Conservation (phyloP, 2,888 invertebrate species). For the Tipula helvola region DNA sequence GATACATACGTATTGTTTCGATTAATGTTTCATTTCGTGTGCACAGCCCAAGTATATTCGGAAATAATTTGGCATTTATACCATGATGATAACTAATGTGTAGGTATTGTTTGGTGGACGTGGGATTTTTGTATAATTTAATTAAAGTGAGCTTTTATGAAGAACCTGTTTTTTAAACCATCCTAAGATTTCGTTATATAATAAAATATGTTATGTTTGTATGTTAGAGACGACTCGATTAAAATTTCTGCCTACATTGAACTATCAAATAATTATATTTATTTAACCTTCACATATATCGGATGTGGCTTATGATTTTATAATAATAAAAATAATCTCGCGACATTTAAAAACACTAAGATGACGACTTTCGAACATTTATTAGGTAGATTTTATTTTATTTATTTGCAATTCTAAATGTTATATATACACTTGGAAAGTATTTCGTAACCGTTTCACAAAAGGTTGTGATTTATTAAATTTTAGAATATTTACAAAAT, state of each 20-base stretch:
- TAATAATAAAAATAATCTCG: background rate
- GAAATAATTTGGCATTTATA: background rate
- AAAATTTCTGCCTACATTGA: background rate
- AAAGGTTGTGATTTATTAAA: no score
- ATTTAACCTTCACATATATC: background rate
- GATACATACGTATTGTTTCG: background rate
- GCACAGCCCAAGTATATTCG: background rate
- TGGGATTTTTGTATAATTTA: background rate
- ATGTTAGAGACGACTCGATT: background rate
- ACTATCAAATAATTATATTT: background rate
- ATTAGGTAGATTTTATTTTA: background rate
- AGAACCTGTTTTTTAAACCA: background rate
- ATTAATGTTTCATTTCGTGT: background rate
- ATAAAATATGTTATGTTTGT: background rate
- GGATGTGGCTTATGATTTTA: background rate
- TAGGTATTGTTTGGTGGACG: background rate
- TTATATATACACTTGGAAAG: background rate
- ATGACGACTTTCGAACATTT: background rate
- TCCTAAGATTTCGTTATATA: background rate
- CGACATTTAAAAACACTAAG: background rate
- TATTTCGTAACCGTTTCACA: no score
- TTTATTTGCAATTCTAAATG: background rate
- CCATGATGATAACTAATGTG: background rate
- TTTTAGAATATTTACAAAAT: no score
- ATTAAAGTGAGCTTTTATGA: background rate